A percentile compares a stretch with the other conserved stretches of the same genome.
Evolutionary conservation across 2,888 invertebrate genomes (phyloP).

Genomic region (Arge pagana): DNA sequence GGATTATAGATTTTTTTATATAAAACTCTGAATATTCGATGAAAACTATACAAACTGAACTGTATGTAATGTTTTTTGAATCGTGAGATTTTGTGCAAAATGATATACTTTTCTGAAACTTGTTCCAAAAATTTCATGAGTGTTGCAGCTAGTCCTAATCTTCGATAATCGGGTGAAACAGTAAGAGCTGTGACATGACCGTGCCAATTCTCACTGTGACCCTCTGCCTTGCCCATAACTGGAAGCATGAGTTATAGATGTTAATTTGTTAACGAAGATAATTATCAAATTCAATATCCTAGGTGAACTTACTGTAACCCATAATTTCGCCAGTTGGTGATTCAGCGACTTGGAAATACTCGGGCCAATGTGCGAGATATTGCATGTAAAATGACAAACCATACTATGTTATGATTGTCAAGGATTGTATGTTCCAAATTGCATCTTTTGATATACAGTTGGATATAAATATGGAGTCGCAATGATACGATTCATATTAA

Average conservation of each 20-base stretch:
- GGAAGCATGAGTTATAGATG: conserved; percentile 41
- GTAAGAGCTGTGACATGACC: conserved; percentile 98
- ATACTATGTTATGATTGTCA: conserved; percentile 61
- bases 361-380: conserved; percentile 97
- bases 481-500: conserved; percentile 24
- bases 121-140: conserved; percentile 95
- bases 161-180: conserved; percentile 91
- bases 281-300: neutral
- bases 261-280: conserved; percentile 2
- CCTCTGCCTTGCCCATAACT: conserved; percentile 99
- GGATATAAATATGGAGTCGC: conserved; percentile 18
- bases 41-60: too few relatives aligned
- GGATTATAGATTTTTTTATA: too few relatives aligned
- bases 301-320: conserved; percentile 88
- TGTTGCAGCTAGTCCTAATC: conserved; percentile 89
- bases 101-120: conserved; percentile 90
- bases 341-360: conserved; percentile 97
- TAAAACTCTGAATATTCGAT: too few relatives aligned
- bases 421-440: conserved; percentile 27
- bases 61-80: too few relatives aligned
- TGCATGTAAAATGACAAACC: conserved; percentile 95
- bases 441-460: too few relatives aligned
- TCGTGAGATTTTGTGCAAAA: too few relatives aligned
- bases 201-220: conserved; percentile 95
- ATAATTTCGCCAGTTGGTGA: conserved; percentile 95